Evolutionary conservation across 2,113 vertebrate species (phyloP).

Genomic region (Oreochromis spilurus): DNA sequence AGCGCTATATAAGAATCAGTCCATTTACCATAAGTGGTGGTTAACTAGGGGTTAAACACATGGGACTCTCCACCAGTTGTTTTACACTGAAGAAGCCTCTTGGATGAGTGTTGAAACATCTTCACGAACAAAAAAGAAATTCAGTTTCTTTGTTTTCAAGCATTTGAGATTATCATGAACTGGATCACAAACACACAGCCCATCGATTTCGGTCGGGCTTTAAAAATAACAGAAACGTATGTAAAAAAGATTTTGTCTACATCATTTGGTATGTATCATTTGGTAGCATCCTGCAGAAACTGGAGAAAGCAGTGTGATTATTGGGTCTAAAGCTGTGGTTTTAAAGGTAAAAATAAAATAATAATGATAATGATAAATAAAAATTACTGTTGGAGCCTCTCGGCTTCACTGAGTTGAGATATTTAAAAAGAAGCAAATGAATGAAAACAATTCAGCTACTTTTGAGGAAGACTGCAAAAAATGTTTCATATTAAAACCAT

Average conservation of each 20-base stretch:
- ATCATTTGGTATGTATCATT: background rate
- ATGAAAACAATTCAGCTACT: constrained; percentile 13
- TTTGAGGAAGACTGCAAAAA: background rate
- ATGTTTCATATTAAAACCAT: constrained; percentile 30
- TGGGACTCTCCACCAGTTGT: background rate
- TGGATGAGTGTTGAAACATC: background rate
- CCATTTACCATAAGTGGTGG: too few species aligned
- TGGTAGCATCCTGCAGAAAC: background rate
- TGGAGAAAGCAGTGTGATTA: background rate
- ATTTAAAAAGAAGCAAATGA: background rate
- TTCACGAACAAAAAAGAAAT: background rate
- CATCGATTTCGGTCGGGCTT: fast-evolving
- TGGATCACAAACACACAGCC: background rate
- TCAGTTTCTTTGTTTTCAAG: background rate
- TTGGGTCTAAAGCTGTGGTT: constrained; percentile 14
- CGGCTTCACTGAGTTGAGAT: background rate
- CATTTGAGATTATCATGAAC: background rate
- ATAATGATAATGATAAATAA: background rate
- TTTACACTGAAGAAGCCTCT: background rate
- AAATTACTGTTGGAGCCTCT: background rate
- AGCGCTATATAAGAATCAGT: too few species aligned
- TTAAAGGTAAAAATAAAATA: background rate
- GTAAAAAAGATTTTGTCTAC: background rate
- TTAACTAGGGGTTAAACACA: background rate
- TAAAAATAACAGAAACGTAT: background rate